Evolutionary conservation across 2,888 invertebrate species (phyloP).

Genomic region (Dynastes hyllus): DNA sequence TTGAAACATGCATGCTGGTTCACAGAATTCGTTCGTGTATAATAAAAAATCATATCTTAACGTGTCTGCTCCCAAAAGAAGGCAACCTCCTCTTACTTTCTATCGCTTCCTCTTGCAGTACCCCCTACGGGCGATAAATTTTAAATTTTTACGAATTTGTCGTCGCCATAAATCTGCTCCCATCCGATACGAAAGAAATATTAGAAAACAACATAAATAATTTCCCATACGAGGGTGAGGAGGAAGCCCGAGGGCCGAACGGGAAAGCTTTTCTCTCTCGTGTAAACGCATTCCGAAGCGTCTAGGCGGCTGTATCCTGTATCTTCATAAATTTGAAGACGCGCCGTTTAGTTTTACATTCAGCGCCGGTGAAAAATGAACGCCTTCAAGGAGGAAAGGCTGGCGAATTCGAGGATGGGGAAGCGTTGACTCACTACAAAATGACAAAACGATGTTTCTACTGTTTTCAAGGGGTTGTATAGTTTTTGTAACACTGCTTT

Average conservation of each 20-base stretch:
- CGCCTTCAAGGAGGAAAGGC: neutral
- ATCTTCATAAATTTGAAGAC: constrained; percentile 28
- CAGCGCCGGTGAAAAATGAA: neutral
- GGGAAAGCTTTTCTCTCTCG: neutral
- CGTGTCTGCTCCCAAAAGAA: too few species aligned
- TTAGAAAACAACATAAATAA: constrained; percentile 39
- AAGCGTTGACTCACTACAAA: neutral
- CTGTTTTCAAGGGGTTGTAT: too few species aligned
- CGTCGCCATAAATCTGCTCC: constrained; percentile 28
- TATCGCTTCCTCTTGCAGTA: neutral
- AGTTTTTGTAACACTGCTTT: too few species aligned
- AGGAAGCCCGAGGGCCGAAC: neutral
- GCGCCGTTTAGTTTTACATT: neutral
- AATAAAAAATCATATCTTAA: too few species aligned
- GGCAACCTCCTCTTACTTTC: too few species aligned
- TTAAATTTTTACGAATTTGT: constrained; percentile 41
- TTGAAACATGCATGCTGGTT: too few species aligned
- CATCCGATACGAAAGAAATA: constrained; percentile 33
- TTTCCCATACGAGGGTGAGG: constrained; percentile 2
- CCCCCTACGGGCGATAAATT: constrained; percentile 25
- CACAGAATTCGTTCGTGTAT: too few species aligned
- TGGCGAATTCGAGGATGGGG: neutral
- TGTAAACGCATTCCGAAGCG: constrained; percentile 3
- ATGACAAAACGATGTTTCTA: neutral
- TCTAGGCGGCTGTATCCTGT: neutral